These are phyloP conservation scores for Botrylloides violaceus DNA, from an alignment of 23 tunicate species.

Conservation along the genomic window DNA sequence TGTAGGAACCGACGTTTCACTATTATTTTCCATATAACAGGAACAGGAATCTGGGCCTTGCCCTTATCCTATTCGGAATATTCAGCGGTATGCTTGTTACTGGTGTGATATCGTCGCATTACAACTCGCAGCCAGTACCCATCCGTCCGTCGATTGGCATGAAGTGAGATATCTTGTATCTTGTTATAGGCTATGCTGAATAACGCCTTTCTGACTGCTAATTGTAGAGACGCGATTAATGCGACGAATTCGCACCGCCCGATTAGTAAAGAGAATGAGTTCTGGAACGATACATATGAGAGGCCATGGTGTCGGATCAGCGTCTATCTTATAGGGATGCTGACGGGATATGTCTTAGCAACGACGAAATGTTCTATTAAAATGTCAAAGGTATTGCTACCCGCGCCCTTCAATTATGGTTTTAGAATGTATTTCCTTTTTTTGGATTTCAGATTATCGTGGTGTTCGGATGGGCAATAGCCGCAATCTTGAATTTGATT, in stretches of 20 bases:
- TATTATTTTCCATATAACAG: neutral
- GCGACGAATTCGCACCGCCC: no score
- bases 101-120: slow-evolving; percentile 20
- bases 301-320: slow-evolving; percentile 87
- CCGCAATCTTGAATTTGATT: slow-evolving; percentile 26
- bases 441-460: slow-evolving; percentile 5
- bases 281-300: slow-evolving; percentile 43
- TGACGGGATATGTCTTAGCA: slow-evolving; percentile 70
- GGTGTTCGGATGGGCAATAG: slow-evolving; percentile 30
- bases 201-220: no score
- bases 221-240: no score
- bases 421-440: neutral
- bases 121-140: slow-evolving; percentile 10
- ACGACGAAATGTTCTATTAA: slow-evolving; percentile 21
- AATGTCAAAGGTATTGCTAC: slow-evolving; percentile 50
- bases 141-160: slow-evolving; percentile 11
- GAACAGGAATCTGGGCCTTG: neutral
- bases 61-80: slow-evolving; percentile 6
- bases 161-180: no score
- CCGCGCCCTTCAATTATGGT: neutral
- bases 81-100: slow-evolving; percentile 10
- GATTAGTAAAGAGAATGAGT: no score
- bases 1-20: neutral
- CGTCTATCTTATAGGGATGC: slow-evolving; percentile 67
- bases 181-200: no score